Conservation (phyloP, 2,113 vertebrate species). For the Dryoscopus gambensis region DNA sequence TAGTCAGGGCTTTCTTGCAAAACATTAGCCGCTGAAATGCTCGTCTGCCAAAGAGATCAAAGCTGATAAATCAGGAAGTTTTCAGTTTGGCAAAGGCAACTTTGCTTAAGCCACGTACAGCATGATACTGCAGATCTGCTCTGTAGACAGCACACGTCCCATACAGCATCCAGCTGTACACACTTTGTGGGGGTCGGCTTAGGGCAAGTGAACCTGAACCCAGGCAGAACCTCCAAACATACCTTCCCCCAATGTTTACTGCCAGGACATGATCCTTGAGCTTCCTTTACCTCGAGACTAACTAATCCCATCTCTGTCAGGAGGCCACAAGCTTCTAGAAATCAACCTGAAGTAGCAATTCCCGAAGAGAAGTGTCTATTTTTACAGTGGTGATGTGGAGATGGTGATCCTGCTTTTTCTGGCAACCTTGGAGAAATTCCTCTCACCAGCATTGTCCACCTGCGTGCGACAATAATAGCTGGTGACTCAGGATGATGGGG, state of each 20-base stretch:
- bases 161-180: background rate
- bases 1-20: background rate
- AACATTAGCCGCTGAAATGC: background rate
- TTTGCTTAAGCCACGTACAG: background rate
- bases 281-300: background rate
- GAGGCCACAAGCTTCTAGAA: background rate
- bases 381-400: background rate
- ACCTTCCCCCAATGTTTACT: background rate
- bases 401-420: background rate
- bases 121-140: background rate
- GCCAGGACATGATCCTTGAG: background rate
- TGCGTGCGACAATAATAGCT: background rate
- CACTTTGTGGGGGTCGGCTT: background rate
- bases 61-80: background rate
- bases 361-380: background rate
- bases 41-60: background rate
- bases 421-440: constrained; percentile 24
- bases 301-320: background rate
- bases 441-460: constrained; percentile 4
- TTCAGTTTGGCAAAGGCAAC: background rate
- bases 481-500: constrained; percentile 14
- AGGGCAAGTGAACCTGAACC: background rate
- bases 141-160: accelerated
- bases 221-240: background rate
- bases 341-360: background rate